Conservation (phyloP, 2,113 vertebrate species). For the Ancistrus triradiatus region DNA sequence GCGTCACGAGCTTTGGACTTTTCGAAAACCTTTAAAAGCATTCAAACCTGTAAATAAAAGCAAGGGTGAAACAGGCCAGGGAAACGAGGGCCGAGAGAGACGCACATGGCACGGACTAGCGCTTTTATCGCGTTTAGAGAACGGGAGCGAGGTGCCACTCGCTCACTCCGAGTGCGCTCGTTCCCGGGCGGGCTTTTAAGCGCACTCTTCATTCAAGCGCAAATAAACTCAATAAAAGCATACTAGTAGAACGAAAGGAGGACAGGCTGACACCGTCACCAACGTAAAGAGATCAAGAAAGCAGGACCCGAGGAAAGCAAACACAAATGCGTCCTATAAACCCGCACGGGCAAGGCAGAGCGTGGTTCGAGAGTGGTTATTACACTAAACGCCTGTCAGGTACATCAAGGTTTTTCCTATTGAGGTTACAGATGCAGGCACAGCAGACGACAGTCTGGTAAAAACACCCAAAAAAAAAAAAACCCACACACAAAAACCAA, state of each 20-base stretch:
- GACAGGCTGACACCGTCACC: slow-evolving; percentile 67
- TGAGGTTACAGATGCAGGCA: slow-evolving; percentile 8
- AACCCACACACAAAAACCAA: neutral
- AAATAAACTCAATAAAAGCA: slow-evolving; percentile 54
- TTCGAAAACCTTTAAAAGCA: too few relatives aligned
- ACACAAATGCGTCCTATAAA: too few relatives aligned
- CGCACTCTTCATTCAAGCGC: slow-evolving; percentile 96
- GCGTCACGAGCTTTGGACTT: too few relatives aligned
- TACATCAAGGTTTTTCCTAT: neutral
- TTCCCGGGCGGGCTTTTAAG: slow-evolving; percentile 83
- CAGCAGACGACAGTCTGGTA: neutral
- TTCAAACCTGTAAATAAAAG: too few relatives aligned
- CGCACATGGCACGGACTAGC: slow-evolving; percentile 24
- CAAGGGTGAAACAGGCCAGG: too few relatives aligned
- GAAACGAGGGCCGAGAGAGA: too few relatives aligned
- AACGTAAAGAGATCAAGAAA: slow-evolving; percentile 44
- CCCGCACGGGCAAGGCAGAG: neutral
- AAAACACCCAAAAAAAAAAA: slow-evolving; percentile 7
- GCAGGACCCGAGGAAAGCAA: neutral
- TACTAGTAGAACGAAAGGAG: slow-evolving; percentile 47
- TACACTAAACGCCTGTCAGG: neutral
- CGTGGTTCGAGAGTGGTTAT: neutral
- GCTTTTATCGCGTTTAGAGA: slow-evolving; percentile 58
- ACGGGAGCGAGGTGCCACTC: slow-evolving; percentile 63
- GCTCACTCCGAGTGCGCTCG: slow-evolving; percentile 87